phyloP scores from a whole-genome alignment of 2,797 vertebrate genomes.

The Gambelia wislizenii region DNA sequence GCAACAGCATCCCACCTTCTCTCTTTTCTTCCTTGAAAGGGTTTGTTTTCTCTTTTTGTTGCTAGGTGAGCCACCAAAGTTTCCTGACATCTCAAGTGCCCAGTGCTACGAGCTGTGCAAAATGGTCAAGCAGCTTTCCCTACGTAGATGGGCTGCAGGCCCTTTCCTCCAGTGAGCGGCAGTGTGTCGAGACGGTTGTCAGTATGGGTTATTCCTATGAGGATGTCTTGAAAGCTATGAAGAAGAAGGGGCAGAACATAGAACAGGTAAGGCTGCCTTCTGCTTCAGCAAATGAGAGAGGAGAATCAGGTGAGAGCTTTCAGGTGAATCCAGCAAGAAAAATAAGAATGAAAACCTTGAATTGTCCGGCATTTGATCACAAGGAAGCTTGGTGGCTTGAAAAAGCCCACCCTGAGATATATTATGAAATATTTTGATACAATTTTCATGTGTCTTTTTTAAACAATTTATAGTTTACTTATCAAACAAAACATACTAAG shows the following conservation, averaged over 20 bases:
- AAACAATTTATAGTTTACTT: too few species aligned
- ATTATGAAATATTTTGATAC: too few species aligned
- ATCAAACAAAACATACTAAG: too few species aligned
- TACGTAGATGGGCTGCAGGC: constrained; percentile 79
- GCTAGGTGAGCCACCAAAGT: constrained; percentile 75
- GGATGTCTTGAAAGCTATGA: constrained; percentile 93
- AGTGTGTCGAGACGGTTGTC: constrained; percentile 92
- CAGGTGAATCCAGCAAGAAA: too few species aligned
- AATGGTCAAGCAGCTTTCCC: accelerated
- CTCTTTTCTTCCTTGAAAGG: neutral
- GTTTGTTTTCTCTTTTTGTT: constrained; percentile 30
- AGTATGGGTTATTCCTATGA: constrained; percentile 96
- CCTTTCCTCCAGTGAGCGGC: constrained; percentile 88
- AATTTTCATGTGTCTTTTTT: too few species aligned
- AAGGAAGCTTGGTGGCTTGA: too few species aligned
- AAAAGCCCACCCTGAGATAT: too few species aligned
- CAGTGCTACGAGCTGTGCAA: constrained; percentile 65
- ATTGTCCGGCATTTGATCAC: too few species aligned
- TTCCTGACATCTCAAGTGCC: constrained; percentile 80
- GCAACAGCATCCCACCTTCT: neutral
- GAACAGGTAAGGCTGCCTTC: constrained; percentile 87
- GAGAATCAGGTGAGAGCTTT: too few species aligned
- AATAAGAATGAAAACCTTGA: too few species aligned
- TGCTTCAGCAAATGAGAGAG: too few species aligned
- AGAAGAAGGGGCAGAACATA: constrained; percentile 94